Percentiles rank a stretch among this genome's conserved stretches.
Evolutionary conservation across 2,888 invertebrate species (phyloP).

Genomic region (Sarcophaga rosellei): DNA sequence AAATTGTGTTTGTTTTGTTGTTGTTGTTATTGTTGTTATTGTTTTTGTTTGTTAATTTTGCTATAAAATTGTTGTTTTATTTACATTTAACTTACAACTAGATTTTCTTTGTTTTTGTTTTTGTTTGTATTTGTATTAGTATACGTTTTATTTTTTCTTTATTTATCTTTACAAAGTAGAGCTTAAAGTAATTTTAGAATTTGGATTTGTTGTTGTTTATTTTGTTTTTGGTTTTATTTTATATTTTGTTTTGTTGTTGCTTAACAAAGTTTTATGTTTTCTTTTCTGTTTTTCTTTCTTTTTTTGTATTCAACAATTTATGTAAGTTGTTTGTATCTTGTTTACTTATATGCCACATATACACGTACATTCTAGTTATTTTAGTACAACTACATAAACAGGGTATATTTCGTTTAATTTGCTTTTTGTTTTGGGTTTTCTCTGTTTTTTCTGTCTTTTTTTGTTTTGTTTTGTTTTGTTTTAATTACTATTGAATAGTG

Average conservation of each 20-base stretch:
- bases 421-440: not conserved
- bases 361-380: constrained; percentile 34
- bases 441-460: constrained; percentile 22
- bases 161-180: constrained; percentile 64
- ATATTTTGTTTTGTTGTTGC: constrained; percentile 19
- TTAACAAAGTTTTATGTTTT: constrained; percentile 39
- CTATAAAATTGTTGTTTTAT: constrained; percentile 59
- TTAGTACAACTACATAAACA: constrained; percentile 55
- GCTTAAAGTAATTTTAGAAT: constrained; percentile 69
- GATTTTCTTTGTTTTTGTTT: constrained; percentile 33
- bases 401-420: constrained; percentile 17
- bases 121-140: constrained; percentile 57
- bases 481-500: not conserved
- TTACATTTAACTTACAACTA: constrained; percentile 62
- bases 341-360: constrained; percentile 54
- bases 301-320: not conserved
- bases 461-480: not conserved
- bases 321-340: constrained; percentile 10
- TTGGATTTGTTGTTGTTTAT: constrained; percentile 65
- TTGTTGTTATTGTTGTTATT: not conserved
- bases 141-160: constrained; percentile 60
- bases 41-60: constrained; percentile 4
- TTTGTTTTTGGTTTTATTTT: constrained; percentile 31
- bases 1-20: not conserved
- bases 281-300: constrained; percentile 30